Evolutionary conservation across 2,113 vertebrate species (phyloP).

Genomic region (Sisor rabdophorus): DNA sequence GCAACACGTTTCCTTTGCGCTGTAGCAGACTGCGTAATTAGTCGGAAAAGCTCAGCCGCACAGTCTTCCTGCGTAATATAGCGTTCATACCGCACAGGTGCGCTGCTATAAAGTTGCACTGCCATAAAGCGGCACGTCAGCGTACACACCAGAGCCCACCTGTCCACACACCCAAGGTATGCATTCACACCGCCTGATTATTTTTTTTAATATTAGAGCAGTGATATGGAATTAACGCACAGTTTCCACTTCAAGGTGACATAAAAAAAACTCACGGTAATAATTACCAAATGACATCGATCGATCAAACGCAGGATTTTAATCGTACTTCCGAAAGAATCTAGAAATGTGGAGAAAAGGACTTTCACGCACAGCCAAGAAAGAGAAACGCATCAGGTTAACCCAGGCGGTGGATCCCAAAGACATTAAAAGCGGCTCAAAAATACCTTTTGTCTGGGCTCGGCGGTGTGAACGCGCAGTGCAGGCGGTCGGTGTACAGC

Average conservation of each 20-base stretch:
- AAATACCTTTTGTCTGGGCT: slow-evolving; percentile 78
- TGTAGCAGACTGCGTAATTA: background rate
- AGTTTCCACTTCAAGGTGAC: background rate
- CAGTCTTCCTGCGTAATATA: slow-evolving; percentile 1
- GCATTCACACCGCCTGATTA: slow-evolving; percentile 35
- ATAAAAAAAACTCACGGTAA: background rate
- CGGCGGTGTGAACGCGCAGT: slow-evolving; percentile 73
- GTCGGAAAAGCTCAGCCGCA: background rate
- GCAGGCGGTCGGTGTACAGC: slow-evolving; percentile 62
- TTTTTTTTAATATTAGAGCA: slow-evolving; percentile 39
- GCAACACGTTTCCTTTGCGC: slow-evolving; percentile 22
- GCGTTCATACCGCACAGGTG: slow-evolving; percentile 27
- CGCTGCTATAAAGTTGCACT: slow-evolving; percentile 57
- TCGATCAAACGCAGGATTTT: background rate
- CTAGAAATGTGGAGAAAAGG: slow-evolving; percentile 8
- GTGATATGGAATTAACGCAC: slow-evolving; percentile 48
- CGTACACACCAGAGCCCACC: slow-evolving; percentile 41
- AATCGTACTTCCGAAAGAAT: slow-evolving; percentile 11
- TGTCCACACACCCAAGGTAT: slow-evolving; percentile 43
- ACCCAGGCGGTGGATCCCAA: background rate
- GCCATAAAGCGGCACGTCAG: slow-evolving; percentile 32
- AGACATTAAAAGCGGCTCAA: slow-evolving; percentile 44
- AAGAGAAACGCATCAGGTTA: slow-evolving; percentile 8
- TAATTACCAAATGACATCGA: background rate
- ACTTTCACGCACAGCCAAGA: background rate